Evolutionary conservation across 2,888 invertebrate genomes (phyloP).

Genomic region (Schizotus pectinicornis): DNA sequence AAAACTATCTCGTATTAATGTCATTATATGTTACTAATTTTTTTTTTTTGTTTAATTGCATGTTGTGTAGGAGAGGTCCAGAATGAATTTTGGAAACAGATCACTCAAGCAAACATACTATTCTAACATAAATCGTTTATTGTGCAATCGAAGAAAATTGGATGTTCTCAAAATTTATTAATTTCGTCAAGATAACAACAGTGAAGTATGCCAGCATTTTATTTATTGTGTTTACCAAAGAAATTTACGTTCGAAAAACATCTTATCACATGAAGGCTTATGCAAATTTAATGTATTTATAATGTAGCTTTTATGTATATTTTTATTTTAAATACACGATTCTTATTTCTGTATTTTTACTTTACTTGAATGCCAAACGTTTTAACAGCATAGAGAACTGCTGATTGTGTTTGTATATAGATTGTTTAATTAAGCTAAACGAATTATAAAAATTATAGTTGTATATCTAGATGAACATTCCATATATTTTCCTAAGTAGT

Average conservation of each 20-base stretch:
- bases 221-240: slow-evolving; percentile 23
- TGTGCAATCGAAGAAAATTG: slow-evolving; percentile 35
- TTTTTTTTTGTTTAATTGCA: slow-evolving; percentile 39
- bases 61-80: slow-evolving; percentile 42
- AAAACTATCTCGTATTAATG: background rate
- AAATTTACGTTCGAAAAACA: slow-evolving; percentile 5
- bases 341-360: slow-evolving; percentile 26
- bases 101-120: slow-evolving; percentile 4
- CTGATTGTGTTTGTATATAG: too few relatives aligned
- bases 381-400: too few relatives aligned
- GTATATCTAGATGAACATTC: too few relatives aligned
- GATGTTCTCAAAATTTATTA: slow-evolving; percentile 13
- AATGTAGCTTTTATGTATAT: slow-evolving; percentile 29
- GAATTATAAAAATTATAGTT: too few relatives aligned
- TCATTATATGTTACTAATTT: slow-evolving; percentile 36
- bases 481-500: too few relatives aligned
- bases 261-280: slow-evolving; percentile 6
- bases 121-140: slow-evolving; percentile 17
- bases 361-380: too few relatives aligned
- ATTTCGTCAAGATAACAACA: slow-evolving; percentile 11
- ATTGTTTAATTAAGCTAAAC: too few relatives aligned
- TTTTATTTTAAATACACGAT: slow-evolving; percentile 25
- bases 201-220: slow-evolving; percentile 11
- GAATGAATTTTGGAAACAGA: slow-evolving; percentile 34
- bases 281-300: slow-evolving; percentile 18